These are phyloP conservation scores for Nannospalax galili DNA, from an alignment of 2,113 vertebrate species.

Conservation along the genomic window DNA sequence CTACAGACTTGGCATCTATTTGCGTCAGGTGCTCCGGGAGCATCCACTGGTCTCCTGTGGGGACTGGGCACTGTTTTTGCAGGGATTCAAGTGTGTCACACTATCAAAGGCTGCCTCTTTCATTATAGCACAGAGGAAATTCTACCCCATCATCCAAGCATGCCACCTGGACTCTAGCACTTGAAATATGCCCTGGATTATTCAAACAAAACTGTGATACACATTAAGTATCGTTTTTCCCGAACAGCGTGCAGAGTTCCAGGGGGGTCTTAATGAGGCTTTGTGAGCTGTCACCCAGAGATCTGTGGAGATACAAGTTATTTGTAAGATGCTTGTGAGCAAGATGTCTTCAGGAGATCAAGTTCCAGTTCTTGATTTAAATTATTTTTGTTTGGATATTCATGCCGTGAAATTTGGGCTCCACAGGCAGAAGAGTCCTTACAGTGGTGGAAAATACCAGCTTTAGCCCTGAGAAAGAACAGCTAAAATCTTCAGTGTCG, in stretches of 20 bases:
- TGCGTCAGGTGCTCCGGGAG: too few species aligned
- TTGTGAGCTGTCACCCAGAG: background rate
- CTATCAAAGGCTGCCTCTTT: too few species aligned
- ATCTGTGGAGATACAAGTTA: fast-evolving
- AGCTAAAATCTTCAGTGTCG: too few species aligned
- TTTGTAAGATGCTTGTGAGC: background rate
- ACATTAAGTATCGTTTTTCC: fast-evolving
- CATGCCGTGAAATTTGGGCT: background rate
- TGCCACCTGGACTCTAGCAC: background rate
- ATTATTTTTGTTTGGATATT: background rate
- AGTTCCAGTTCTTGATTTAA: background rate
- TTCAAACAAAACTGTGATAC: background rate
- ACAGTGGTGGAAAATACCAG: too few species aligned
- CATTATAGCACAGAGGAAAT: fast-evolving
- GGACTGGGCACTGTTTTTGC: too few species aligned
- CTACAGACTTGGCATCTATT: too few species aligned
- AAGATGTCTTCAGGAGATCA: background rate
- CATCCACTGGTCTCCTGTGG: too few species aligned
- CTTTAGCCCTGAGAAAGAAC: too few species aligned
- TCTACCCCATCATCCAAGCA: fast-evolving
- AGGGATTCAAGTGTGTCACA: fast-evolving
- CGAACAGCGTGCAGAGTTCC: background rate
- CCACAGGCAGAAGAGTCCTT: background rate
- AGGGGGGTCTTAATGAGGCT: background rate
- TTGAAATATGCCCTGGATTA: too few species aligned